These are phyloP conservation scores for chimpanzee (Pan troglodytes) DNA, from an alignment of 2,113 vertebrate species.

Conservation along the genomic window DNA sequence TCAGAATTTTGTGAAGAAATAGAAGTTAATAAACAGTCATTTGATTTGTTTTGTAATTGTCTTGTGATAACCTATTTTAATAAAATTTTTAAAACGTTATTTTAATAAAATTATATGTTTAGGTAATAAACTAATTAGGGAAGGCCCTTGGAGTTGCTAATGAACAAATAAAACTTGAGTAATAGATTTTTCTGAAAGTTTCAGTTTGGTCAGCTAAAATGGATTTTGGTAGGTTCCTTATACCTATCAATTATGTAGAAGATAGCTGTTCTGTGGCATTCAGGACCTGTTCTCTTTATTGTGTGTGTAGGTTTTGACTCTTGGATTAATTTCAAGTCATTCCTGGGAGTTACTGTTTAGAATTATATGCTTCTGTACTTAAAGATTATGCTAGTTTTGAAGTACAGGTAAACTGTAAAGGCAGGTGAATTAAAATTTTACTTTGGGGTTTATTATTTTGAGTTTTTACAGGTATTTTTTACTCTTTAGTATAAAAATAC, in stretches of 20 bases:
- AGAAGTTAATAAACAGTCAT: not conserved
- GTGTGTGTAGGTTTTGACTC: constrained; percentile 4
- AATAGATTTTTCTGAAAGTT: not conserved
- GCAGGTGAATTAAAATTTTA: constrained; percentile 5
- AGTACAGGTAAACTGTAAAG: constrained; percentile 4
- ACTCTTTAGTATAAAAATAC: not conserved
- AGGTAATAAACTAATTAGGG: not conserved
- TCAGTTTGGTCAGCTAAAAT: not conserved
- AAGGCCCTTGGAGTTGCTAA: not conserved
- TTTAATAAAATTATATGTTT: not conserved
- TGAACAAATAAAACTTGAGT: not conserved
- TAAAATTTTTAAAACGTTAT: not conserved
- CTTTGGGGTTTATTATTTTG: constrained; percentile 9
- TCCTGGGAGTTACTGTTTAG: not conserved
- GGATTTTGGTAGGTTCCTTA: not conserved
- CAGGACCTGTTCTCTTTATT: not conserved
- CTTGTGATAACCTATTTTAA: not conserved
- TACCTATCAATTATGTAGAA: not conserved
- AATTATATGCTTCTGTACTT: not conserved
- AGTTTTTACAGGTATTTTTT: constrained; percentile 70
- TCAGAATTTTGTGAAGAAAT: not conserved
- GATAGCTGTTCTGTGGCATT: not conserved
- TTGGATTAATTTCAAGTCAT: not conserved
- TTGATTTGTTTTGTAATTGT: not conserved
- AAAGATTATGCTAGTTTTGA: constrained; percentile 2